Evolutionary conservation across 2,888 invertebrate genomes (phyloP).

Genomic region (Molanna angustata): DNA sequence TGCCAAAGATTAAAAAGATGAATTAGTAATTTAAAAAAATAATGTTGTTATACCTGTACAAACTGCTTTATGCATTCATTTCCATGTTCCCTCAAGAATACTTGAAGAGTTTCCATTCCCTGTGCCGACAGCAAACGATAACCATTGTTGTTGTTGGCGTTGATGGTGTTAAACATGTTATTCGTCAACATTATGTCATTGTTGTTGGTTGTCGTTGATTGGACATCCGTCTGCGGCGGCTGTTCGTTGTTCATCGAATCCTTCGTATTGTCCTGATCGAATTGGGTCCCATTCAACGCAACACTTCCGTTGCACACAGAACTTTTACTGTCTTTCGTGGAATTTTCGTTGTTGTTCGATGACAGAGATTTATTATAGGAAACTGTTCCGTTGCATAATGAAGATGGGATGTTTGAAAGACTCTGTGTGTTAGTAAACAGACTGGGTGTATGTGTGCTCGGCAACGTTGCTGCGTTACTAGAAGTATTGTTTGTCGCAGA

Average conservation of each 20-base stretch:
- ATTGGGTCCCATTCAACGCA: neutral
- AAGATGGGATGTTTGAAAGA: no score
- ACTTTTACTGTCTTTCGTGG: no score
- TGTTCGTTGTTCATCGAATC: neutral
- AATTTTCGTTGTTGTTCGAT: no score
- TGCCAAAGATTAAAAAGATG: no score
- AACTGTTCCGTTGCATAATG: no score
- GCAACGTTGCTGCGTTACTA: no score
- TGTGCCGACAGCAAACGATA: slow-evolving; percentile 57
- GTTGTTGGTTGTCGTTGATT: slow-evolving; percentile 8
- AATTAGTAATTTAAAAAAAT: no score
- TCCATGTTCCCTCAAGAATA: slow-evolving; percentile 62
- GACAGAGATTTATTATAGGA: no score
- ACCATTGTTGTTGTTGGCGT: slow-evolving; percentile 51
- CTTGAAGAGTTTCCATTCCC: slow-evolving; percentile 60
- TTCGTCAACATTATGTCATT: slow-evolving; percentile 16
- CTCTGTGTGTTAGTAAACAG: no score
- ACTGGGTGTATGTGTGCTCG: no score
- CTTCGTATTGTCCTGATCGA: neutral
- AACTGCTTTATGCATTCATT: slow-evolving; percentile 64
- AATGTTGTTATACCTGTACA: slow-evolving; percentile 65
- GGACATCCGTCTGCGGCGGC: neutral
- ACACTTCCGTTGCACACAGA: neutral
- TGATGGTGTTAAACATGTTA: slow-evolving; percentile 30
- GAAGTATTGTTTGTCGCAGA: no score